Conservation (phyloP, 1,140 invertebrate species). For the Polypedilum vanderplanki region DNA sequence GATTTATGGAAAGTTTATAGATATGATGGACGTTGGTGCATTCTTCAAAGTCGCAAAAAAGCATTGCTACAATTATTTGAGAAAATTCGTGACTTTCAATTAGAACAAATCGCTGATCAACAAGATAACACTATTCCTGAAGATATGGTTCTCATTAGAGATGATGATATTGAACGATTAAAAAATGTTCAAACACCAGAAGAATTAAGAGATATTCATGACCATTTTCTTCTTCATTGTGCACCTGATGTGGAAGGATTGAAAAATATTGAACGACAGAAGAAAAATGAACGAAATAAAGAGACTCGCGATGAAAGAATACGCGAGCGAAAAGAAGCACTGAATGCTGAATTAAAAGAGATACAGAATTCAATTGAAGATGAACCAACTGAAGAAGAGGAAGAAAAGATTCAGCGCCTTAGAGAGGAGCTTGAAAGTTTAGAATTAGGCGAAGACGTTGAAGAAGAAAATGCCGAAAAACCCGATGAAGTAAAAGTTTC, state of each 20-base stretch:
- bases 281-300: constrained; percentile 44
- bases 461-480: constrained; percentile 50
- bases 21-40: constrained; percentile 95
- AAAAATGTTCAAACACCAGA: constrained; percentile 78
- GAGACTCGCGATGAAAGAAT: constrained; percentile 31
- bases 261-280: constrained; percentile 55
- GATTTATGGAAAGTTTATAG: constrained; percentile 97
- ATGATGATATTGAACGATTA: constrained; percentile 79
- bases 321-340: not conserved
- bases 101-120: constrained; percentile 75
- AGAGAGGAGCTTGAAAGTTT: constrained; percentile 33
- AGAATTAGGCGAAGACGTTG: constrained; percentile 56
- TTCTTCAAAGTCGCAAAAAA: constrained; percentile 77
- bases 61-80: constrained; percentile 77
- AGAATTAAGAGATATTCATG: constrained; percentile 86
- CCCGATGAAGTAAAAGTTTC: constrained; percentile 73
- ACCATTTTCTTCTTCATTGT: constrained; percentile 91
- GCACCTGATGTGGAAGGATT: constrained; percentile 69
- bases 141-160: constrained; percentile 70
- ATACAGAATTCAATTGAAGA: not conserved
- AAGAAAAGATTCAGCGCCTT: not conserved
- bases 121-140: constrained; percentile 77
- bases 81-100: constrained; percentile 88
- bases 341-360: not conserved
- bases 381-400: constrained; percentile 31